These are phyloP conservation scores for Zophobas atratus DNA, from an alignment of 1,140 invertebrate genomes.

Conservation along the genomic window DNA sequence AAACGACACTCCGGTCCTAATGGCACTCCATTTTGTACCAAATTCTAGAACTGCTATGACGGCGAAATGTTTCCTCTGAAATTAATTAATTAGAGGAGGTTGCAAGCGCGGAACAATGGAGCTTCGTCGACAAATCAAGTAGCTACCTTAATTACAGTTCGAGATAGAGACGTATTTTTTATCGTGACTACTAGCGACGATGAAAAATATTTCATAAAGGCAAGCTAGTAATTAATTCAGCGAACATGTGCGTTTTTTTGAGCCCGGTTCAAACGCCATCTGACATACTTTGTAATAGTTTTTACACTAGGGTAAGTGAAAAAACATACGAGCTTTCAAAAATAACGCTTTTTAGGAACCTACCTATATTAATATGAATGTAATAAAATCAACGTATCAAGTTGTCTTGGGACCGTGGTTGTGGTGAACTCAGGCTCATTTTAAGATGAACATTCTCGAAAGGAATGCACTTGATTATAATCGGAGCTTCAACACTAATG, in stretches of 20 bases:
- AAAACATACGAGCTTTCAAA: no score
- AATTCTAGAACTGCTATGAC: conserved; percentile 20
- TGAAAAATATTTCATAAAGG: conserved; percentile 21
- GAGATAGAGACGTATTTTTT: conserved; percentile 4
- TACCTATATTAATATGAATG: no score
- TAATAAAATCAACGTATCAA: no score
- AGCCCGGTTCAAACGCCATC: neutral
- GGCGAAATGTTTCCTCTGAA: conserved; percentile 2
- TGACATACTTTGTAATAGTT: neutral
- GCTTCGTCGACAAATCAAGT: conserved; percentile 3
- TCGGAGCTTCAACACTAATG: conserved; percentile 14
- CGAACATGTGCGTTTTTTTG: conserved; percentile 12
- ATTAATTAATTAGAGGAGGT: conserved; percentile 34
- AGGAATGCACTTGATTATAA: neutral
- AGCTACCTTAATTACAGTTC: conserved; percentile 3
- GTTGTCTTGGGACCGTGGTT: no score
- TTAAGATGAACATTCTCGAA: neutral
- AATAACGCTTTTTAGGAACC: no score
- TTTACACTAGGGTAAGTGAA: neutral
- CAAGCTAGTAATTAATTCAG: conserved; percentile 9
- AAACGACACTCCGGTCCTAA: conserved; percentile 18
- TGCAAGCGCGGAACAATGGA: conserved; percentile 19
- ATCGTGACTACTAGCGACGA: neutral
- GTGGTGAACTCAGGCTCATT: no score
- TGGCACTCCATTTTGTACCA: conserved; percentile 14